Conservation (phyloP, 2,888 invertebrate species). For the Drosophila multiciliata region DNA sequence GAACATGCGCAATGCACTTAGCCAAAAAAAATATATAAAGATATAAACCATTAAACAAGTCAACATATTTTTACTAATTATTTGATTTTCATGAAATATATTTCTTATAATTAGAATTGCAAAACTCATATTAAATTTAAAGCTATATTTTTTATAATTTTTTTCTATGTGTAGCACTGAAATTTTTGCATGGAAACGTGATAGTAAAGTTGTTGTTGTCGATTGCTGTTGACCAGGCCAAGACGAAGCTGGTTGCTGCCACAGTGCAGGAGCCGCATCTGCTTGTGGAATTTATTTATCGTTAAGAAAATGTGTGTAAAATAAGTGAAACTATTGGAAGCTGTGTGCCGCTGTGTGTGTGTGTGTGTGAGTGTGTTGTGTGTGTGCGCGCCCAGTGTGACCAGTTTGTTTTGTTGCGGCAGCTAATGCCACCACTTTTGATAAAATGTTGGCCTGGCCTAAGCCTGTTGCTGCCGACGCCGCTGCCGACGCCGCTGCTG, state of each 20-base stretch:
- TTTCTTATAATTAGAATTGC: neutral
- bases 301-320: conserved; percentile 78
- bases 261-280: conserved; percentile 64
- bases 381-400: conserved; percentile 56
- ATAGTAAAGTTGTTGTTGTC: conserved; percentile 67
- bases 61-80: neutral
- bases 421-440: conserved; percentile 79
- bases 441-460: conserved; percentile 76
- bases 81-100: neutral
- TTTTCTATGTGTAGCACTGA: conserved; percentile 5
- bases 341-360: conserved; percentile 42
- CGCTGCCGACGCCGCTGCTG: conserved; percentile 41
- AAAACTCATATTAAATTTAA: neutral
- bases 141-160: neutral
- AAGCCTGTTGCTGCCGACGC: conserved; percentile 64
- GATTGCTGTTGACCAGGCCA: conserved; percentile 46
- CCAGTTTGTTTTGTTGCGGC: conserved; percentile 60
- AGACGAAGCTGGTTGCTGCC: conserved; percentile 26
- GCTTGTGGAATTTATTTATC: conserved; percentile 78
- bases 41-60: neutral
- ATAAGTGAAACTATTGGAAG: conserved; percentile 78
- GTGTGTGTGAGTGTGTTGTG: conserved; percentile 16
- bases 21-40: neutral
- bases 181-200: conserved; percentile 79
- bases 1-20: conserved; percentile 73